Percentiles rank a stretch among this genome's conserved stretches.
phyloP scores from a whole-genome alignment of 2,888 invertebrate genomes.

The Antheraea assamensis region DNA sequence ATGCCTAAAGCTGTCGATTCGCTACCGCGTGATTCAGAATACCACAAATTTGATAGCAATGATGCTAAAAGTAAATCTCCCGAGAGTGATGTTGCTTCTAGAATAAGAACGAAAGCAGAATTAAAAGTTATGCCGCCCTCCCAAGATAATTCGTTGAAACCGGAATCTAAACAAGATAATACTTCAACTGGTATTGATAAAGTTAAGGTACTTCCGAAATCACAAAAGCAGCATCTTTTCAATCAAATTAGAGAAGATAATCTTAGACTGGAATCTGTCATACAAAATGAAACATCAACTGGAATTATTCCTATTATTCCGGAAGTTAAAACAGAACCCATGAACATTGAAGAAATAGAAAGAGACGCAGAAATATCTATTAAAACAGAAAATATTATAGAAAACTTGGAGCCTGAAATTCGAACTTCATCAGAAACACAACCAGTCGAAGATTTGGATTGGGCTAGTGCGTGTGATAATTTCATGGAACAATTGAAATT shows the following conservation, averaged over 20 bases:
- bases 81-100: conserved; percentile 83
- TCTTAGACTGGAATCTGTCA: conserved; percentile 78
- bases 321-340: conserved; percentile 86
- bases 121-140: conserved; percentile 84
- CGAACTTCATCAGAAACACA: neutral
- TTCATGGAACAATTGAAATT: conserved; percentile 89
- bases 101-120: conserved; percentile 94
- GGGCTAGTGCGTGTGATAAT: conserved; percentile 88
- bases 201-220: conserved; percentile 64
- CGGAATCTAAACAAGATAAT: conserved; percentile 43
- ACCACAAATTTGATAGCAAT: conserved; percentile 53
- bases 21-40: conserved; percentile 78
- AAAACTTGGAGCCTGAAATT: conserved; percentile 43
- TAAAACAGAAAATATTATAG: conserved; percentile 60
- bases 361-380: conserved; percentile 78
- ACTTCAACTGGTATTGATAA: conserved; percentile 47
- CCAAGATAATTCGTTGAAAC: conserved; percentile 54
- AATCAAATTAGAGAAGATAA: conserved; percentile 76
- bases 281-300: conserved; percentile 83
- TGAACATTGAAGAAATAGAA: conserved; percentile 85
- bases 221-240: conserved; percentile 71
- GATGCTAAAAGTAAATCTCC: conserved; percentile 67
- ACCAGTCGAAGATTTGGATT: conserved; percentile 73
- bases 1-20: conserved; percentile 87
- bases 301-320: conserved; percentile 63